Evolutionary conservation across 1,140 invertebrate genomes (phyloP), one percentile per base, ranked within the genome.

Genomic region (Drosophila bocqueti): DNA sequence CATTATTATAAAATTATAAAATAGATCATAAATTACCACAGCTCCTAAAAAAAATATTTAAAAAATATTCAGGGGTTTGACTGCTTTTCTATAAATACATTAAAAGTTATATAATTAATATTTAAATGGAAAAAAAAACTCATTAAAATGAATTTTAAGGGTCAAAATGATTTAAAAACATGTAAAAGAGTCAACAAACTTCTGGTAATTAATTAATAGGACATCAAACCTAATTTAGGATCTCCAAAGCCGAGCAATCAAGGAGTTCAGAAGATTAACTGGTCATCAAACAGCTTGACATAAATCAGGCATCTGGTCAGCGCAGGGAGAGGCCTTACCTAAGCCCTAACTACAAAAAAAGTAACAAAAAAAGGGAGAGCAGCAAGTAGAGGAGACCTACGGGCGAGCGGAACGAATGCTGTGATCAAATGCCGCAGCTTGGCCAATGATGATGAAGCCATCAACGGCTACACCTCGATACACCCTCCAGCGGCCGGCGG

Each of bases 401-500:
- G 84, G 72, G 54, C 38, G 64, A 72, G 78, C 72, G 85, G 66
- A 78, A 79, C 84, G 78, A 89, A 89, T 89, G 68, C 82, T 78
- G 76, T 87, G 83, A 85, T 85, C 74, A 78, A 86, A 83, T 68
- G 83, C 81, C 78, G 69, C 68, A 52, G 38, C 43, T 40, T 38
- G 71, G 74, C 73, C 75, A 60, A 58, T 81, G 79, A 58, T 84
- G 83, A 87, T 87, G 81, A 81, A 87, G 84, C 72, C 84, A 90
- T 90, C 85, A 89, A 81, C 78, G 67, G 61, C 83, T 84, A 90
- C 85, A 79, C 71, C 89, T 89, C 77, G 74, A 74, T 72, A 78
- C 83, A 81, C 73, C 83, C 83, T 34, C 34, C 26, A 29, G 52
- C 45, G 34, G 59, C 57, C 52, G 43, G 76, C 67, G 60, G 47